These are phyloP conservation scores for Xiphophorus birchmanni DNA, from an alignment of 2,797 vertebrate species.

Conservation along the genomic window DNA sequence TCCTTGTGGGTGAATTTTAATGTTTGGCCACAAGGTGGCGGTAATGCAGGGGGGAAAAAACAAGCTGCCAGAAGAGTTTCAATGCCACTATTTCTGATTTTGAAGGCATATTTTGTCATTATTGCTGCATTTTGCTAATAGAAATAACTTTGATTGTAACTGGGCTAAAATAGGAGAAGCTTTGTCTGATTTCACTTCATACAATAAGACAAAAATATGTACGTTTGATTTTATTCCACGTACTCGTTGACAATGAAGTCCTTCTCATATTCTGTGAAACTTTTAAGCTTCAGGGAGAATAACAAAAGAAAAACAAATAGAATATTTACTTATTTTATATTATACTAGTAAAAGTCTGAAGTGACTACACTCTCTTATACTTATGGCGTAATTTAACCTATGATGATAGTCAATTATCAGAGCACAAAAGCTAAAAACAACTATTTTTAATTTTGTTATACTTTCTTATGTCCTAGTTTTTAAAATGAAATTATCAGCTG, in stretches of 20 bases:
- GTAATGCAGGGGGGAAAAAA: not conserved
- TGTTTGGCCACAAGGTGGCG: constrained; percentile 53
- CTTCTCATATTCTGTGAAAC: not conserved
- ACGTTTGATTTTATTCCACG: too few relatives aligned
- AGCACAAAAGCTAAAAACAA: too few relatives aligned
- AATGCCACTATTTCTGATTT: not conserved
- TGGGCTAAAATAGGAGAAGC: not conserved
- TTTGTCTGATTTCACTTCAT: too few relatives aligned
- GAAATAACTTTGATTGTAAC: not conserved
- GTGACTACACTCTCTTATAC: too few relatives aligned
- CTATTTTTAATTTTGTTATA: too few relatives aligned
- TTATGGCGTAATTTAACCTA: too few relatives aligned
- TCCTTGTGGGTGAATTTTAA: constrained; percentile 3
- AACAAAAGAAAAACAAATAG: not conserved
- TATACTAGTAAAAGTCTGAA: too few relatives aligned
- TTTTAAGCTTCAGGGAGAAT: not conserved
- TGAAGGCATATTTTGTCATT: not conserved
- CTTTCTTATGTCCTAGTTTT: too few relatives aligned
- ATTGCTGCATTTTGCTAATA: not conserved
- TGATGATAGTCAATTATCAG: too few relatives aligned
- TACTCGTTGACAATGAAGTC: not conserved
- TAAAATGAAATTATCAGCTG: not conserved
- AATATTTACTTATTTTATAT: not conserved
- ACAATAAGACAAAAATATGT: too few relatives aligned
- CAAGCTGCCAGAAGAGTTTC: not conserved